Conservation (phyloP, 53 echinoderm and acorn worm species). For the Echinometra lucunter region DNA sequence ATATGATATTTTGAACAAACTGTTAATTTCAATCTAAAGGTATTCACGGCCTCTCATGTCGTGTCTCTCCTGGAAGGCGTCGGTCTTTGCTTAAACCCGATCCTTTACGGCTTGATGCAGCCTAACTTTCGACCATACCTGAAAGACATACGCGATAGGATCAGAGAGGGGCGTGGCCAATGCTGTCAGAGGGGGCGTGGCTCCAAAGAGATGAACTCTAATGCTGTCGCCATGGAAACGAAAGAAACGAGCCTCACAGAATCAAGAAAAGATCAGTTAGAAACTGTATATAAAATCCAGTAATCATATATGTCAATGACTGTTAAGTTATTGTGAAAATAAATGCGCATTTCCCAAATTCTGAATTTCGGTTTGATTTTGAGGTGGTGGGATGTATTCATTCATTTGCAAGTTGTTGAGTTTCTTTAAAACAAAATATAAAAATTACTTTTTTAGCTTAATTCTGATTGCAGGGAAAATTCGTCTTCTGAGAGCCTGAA, state of each 20-base stretch:
- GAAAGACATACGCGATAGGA: neutral
- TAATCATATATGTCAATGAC: neutral
- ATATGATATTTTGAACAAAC: too few relatives aligned
- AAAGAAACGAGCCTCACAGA: conserved; percentile 39
- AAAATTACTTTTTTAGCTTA: too few relatives aligned
- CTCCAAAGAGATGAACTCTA: neutral
- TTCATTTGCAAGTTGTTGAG: neutral
- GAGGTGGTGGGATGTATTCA: neutral
- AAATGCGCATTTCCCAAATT: neutral
- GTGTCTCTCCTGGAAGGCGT: neutral
- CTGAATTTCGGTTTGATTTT: neutral
- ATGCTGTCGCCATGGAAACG: conserved; percentile 15
- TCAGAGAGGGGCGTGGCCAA: conserved; percentile 21
- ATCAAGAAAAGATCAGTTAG: conserved; percentile 39
- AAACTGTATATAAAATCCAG: neutral
- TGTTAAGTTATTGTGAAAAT: neutral
- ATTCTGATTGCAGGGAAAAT: too few relatives aligned
- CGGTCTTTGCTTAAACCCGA: neutral
- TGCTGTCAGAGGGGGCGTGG: neutral
- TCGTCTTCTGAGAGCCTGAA: too few relatives aligned
- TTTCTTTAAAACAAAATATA: neutral
- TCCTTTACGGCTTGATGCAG: conserved; percentile 53
- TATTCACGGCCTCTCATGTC: neutral
- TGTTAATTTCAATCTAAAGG: too few relatives aligned
- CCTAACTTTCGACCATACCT: conserved; percentile 50